phyloP scores from a whole-genome alignment of 2,888 invertebrate species.

The Cryptosula pallasiana region DNA sequence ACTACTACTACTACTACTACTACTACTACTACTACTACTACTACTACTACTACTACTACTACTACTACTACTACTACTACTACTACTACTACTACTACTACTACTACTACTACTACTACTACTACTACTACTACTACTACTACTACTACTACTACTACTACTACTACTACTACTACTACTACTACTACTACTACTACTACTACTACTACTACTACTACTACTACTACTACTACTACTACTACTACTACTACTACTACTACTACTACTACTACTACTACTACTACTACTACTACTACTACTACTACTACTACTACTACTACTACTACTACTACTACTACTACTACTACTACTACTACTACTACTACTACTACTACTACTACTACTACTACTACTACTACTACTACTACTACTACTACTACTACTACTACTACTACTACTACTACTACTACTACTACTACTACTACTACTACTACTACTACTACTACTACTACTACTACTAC shows the following conservation, averaged over 20 bases:
- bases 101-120: too few relatives aligned
- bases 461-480: constrained; percentile 20
- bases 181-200: not conserved
- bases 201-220: not conserved
- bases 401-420: constrained; percentile 21
- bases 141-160: too few relatives aligned
- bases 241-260: too few relatives aligned
- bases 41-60: not conserved
- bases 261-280: too few relatives aligned
- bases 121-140: not conserved
- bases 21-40: not conserved
- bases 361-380: not conserved
- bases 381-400: not conserved
- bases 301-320: not conserved
- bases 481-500: too few relatives aligned
- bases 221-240: not conserved
- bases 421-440: constrained; percentile 21
- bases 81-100: too few relatives aligned
- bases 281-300: not conserved
- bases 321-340: constrained; percentile 19
- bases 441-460: constrained; percentile 21
- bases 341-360: constrained; percentile 21
- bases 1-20: not conserved
- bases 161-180: not conserved
- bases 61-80: not conserved